A percentile compares a stretch with the other conserved stretches of the same genome.
These are phyloP conservation scores for Malacoraja senta DNA, from an alignment of 2,797 vertebrate species.

Conservation along the genomic window DNA sequence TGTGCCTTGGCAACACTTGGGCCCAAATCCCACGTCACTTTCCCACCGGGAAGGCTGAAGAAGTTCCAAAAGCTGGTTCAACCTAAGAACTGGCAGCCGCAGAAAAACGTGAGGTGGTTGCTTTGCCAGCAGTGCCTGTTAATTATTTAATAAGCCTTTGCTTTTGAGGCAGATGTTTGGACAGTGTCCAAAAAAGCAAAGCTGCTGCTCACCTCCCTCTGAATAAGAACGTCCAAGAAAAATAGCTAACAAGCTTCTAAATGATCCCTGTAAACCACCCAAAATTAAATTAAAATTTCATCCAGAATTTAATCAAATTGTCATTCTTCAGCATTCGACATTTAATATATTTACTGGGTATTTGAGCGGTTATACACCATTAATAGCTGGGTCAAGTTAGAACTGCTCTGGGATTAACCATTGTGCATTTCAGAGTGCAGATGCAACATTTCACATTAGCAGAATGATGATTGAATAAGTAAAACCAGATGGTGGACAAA, in stretches of 20 bases:
- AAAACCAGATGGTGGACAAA: not conserved
- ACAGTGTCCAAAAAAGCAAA: not conserved
- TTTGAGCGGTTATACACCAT: not conserved
- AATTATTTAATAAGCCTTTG: too few relatives aligned
- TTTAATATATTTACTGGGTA: not conserved
- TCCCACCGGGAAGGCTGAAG: not conserved
- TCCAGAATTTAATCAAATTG: not conserved
- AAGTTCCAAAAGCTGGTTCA: not conserved
- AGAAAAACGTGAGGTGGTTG: not conserved
- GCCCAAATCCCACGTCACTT: not conserved
- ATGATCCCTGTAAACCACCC: not conserved
- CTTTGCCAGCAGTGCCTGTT: not conserved
- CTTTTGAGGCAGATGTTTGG: too few relatives aligned
- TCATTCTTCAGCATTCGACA: not conserved
- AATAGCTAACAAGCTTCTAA: not conserved
- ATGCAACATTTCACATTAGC: conserved; percentile 20
- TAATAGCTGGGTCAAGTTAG: not conserved
- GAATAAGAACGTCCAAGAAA: not conserved
- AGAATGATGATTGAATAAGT: conserved; percentile 34
- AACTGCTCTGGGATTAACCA: not conserved
- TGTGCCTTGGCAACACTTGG: not conserved
- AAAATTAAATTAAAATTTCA: not conserved
- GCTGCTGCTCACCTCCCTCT: not conserved
- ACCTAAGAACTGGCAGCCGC: not conserved
- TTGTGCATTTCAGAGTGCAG: conserved; percentile 33